A percentile compares a stretch with the other conserved stretches of the same genome.
These are phyloP conservation scores for Lacerta viridis DNA, from an alignment of 2,797 vertebrate species.

Conservation along the genomic window DNA sequence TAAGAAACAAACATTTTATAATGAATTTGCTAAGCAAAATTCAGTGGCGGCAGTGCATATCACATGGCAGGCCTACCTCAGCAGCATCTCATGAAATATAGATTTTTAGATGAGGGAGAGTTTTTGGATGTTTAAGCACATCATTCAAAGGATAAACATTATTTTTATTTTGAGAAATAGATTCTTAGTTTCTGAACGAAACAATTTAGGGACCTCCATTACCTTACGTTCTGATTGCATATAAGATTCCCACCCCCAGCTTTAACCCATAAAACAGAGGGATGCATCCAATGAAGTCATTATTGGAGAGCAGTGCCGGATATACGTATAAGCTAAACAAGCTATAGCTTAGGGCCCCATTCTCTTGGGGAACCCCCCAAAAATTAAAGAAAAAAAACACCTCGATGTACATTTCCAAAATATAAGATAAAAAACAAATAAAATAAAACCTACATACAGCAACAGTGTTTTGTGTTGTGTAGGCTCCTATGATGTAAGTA, in stretches of 20 bases:
- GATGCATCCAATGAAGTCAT: no score
- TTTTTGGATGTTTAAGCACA: neutral
- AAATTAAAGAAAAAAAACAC: no score
- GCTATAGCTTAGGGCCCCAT: no score
- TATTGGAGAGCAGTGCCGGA: no score
- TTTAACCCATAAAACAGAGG: no score
- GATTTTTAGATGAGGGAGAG: constrained; percentile 23
- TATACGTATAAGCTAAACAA: no score
- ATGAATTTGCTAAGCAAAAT: constrained; percentile 17
- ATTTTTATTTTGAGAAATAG: constrained; percentile 31
- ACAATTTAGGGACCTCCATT: neutral
- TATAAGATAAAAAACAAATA: no score
- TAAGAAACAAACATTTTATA: constrained; percentile 28
- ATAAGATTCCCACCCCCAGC: neutral
- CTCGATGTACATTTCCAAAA: no score
- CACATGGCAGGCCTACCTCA: neutral
- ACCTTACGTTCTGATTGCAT: neutral
- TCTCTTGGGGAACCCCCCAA: no score
- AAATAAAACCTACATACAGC: no score
- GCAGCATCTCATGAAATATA: accelerated
- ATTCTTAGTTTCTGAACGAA: neutral
- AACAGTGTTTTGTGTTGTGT: no score
- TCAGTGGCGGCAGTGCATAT: constrained; percentile 24
- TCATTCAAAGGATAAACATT: neutral
- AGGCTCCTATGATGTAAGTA: no score